Evolutionary conservation across 1,140 invertebrate species (phyloP).

Genomic region (Pogonomyrmex barbatus): DNA sequence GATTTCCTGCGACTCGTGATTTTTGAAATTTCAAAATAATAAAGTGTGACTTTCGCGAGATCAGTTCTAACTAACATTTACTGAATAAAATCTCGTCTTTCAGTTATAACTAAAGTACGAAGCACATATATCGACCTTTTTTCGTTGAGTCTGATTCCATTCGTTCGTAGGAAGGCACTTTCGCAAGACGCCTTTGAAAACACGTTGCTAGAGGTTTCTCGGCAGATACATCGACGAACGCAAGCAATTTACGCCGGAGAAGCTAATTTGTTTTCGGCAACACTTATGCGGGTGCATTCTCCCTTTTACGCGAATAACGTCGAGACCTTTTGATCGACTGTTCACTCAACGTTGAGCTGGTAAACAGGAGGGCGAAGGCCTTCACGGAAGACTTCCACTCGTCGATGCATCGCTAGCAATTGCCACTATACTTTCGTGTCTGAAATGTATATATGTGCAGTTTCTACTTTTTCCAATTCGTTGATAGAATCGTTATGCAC

Average conservation of each 20-base stretch:
- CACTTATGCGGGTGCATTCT: not conserved
- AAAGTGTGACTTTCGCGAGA: not conserved
- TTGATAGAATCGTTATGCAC: not conserved
- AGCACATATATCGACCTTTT: not conserved
- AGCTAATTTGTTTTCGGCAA: slow-evolving; percentile 45
- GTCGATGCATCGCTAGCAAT: slow-evolving; percentile 20
- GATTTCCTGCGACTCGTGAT: not conserved
- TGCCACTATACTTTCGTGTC: slow-evolving; percentile 16
- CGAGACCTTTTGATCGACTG: slow-evolving; percentile 17
- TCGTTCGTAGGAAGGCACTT: not conserved
- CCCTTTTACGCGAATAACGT: slow-evolving; percentile 23
- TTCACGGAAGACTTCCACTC: slow-evolving; percentile 4
- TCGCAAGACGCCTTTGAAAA: not conserved
- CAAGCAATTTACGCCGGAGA: not conserved
- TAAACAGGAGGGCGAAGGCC: slow-evolving; percentile 16
- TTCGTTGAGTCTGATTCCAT: not conserved
- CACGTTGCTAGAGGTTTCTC: not conserved
- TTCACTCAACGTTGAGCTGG: slow-evolving; percentile 5
- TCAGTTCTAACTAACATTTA: not conserved
- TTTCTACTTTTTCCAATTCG: slow-evolving; percentile 21
- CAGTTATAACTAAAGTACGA: not conserved
- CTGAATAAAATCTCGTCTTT: not conserved
- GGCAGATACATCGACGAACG: not conserved
- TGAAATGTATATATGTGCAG: not conserved
- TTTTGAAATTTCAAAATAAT: not conserved